Conservation (phyloP, 2,888 invertebrate genomes). For the Trilocha varians region DNA sequence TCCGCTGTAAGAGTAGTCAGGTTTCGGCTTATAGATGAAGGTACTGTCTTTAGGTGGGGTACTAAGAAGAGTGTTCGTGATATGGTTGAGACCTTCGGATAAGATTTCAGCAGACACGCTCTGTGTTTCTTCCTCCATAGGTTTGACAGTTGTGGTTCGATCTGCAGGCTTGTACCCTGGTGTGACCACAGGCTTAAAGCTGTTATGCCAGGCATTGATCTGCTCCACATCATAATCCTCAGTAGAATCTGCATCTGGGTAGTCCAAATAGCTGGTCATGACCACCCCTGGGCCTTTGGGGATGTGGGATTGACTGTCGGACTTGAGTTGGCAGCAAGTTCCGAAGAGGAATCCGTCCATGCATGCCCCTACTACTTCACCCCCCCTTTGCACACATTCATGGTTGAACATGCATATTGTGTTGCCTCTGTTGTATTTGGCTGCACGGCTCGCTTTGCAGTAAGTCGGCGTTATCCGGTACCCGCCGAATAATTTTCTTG, state of each 20-base stretch:
- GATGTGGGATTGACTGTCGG: conserved; percentile 61
- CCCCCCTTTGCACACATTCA: conserved; percentile 85
- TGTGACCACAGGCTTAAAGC: conserved; percentile 61
- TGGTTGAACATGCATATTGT: conserved; percentile 96
- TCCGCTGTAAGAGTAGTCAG: conserved; percentile 67
- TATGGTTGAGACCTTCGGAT: conserved; percentile 71
- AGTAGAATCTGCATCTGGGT: conserved; percentile 51
- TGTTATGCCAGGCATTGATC: conserved; percentile 56
- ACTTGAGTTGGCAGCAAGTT: conserved; percentile 85
- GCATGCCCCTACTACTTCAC: conserved; percentile 88
- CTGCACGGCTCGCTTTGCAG: conserved; percentile 81
- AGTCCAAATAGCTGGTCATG: conserved; percentile 63
- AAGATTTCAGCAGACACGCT: conserved; percentile 60
- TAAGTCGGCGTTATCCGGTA: conserved; percentile 88
- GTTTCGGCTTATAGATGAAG: conserved; percentile 40
- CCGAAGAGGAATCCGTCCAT: conserved; percentile 95
- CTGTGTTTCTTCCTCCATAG: conserved; percentile 45
- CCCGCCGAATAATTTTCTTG: conserved; percentile 85
- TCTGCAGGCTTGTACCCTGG: conserved; percentile 57
- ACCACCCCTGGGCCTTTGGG: conserved; percentile 66
- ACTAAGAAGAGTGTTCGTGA: conserved; percentile 65
- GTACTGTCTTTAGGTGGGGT: conserved; percentile 60
- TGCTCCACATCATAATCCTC: conserved; percentile 57
- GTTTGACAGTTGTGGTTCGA: conserved; percentile 31
- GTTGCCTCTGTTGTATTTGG: conserved; percentile 76